Evolutionary conservation across 1,140 invertebrate species (phyloP).

Genomic region (Cecropterus lyciades): DNA sequence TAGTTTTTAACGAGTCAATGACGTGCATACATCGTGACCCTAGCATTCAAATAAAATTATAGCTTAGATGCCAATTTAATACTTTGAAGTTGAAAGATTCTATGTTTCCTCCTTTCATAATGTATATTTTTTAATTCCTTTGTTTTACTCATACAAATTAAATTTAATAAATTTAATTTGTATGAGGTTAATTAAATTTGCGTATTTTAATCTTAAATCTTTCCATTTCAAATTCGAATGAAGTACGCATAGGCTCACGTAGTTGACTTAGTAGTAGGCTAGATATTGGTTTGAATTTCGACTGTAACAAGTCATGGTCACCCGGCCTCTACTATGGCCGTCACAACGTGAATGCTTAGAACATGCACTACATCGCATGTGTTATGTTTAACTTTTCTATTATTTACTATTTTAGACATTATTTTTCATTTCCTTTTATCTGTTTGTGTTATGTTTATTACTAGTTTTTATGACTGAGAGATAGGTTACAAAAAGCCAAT

Average conservation of each 20-base stretch:
- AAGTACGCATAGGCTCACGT: background rate
- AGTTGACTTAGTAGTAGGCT: background rate
- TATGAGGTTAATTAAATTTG: no score
- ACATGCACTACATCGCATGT: no score
- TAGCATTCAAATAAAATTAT: slow-evolving; percentile 8
- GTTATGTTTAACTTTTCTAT: no score
- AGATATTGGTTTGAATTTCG: background rate
- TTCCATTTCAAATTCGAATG: slow-evolving; percentile 32
- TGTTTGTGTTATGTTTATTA: no score
- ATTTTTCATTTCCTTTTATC: no score
- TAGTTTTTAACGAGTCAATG: background rate
- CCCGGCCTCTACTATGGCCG: background rate
- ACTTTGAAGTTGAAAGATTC: slow-evolving; percentile 15
- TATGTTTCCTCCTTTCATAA: background rate
- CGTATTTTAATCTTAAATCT: slow-evolving; percentile 19
- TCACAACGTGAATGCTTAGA: no score
- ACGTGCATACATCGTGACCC: background rate
- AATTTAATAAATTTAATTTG: no score
- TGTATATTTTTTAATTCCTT: background rate
- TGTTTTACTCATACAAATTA: no score
- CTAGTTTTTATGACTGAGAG: no score
- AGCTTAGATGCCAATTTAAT: slow-evolving; percentile 9
- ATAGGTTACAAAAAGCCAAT: no score
- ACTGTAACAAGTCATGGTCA: slow-evolving; percentile 7
- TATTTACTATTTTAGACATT: no score